These are phyloP conservation scores for Branchipolynoe longqiensis DNA, from an alignment of 2,888 invertebrate genomes.

Conservation along the genomic window DNA sequence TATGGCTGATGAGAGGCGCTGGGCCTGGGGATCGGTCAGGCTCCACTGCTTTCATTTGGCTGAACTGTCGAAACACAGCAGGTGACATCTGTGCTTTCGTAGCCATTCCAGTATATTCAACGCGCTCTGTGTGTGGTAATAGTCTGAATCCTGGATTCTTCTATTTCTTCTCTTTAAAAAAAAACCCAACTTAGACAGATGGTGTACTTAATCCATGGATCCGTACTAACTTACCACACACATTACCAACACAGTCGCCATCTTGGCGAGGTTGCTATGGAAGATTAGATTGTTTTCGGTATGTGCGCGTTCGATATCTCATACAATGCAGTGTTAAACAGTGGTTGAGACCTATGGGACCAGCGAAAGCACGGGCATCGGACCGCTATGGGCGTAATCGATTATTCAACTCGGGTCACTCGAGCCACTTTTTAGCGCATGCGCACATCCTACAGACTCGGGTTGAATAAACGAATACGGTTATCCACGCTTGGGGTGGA, in stretches of 20 bases:
- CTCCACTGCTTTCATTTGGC: slow-evolving; percentile 39
- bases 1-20: slow-evolving; percentile 78
- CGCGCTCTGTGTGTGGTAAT: not conserved
- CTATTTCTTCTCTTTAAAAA: not conserved
- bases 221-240: not conserved
- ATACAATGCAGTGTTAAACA: too few relatives aligned
- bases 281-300: too few relatives aligned
- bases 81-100: slow-evolving; percentile 46
- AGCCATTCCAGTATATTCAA: slow-evolving; percentile 42
- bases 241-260: slow-evolving; percentile 57
- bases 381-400: too few relatives aligned
- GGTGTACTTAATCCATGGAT: not conserved
- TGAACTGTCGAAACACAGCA: slow-evolving; percentile 14
- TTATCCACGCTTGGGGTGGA: too few relatives aligned
- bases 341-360: too few relatives aligned
- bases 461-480: too few relatives aligned
- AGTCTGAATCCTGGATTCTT: not conserved
- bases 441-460: too few relatives aligned
- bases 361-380: too few relatives aligned
- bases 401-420: too few relatives aligned
- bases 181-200: too few relatives aligned
- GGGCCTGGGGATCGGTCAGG: slow-evolving; percentile 65
- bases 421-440: too few relatives aligned
- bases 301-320: too few relatives aligned
- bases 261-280: slow-evolving; percentile 59